A percentile compares a stretch with the other conserved stretches of the same genome.
Conservation (phyloP, 2,113 vertebrate species). For the Lethenteron camtschaticum region DNA sequence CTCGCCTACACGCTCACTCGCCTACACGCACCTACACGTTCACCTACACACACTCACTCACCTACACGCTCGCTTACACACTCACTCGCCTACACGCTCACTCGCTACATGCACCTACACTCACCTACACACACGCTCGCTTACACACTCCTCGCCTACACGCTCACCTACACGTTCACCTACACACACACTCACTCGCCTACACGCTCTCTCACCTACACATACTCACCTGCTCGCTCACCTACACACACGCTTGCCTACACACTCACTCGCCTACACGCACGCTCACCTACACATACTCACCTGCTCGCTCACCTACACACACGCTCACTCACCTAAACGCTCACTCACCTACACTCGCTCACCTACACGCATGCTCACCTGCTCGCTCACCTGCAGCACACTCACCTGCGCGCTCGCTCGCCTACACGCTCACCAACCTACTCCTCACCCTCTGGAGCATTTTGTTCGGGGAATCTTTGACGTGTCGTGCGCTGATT, state of each 20-base stretch:
- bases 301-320: not conserved
- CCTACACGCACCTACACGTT: no score
- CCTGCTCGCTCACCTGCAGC: not conserved
- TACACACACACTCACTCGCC: conserved; percentile 7
- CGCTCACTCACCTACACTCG: not conserved
- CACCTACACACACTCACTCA: no score
- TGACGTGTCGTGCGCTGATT: conserved; percentile 76
- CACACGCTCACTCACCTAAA: no score
- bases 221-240: not conserved
- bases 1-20: no score
- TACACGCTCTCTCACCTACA: fast-evolving
- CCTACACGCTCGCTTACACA: no score
- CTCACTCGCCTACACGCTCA: no score
- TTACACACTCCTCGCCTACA: no score
- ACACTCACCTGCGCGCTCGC: not conserved
- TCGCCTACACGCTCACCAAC: not conserved
- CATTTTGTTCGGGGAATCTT: conserved; percentile 25
- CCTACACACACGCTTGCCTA: not conserved
- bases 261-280: no score
- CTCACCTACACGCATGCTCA: not conserved
- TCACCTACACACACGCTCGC: no score
- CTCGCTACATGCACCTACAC: no score
- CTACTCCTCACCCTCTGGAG: not conserved
- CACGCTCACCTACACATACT: no score
- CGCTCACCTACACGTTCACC: no score